A percentile compares a stretch with the other conserved stretches of the same genome.
phyloP scores from a whole-genome alignment of 2,888 invertebrate genomes.

The Agriopis aurantiaria region DNA sequence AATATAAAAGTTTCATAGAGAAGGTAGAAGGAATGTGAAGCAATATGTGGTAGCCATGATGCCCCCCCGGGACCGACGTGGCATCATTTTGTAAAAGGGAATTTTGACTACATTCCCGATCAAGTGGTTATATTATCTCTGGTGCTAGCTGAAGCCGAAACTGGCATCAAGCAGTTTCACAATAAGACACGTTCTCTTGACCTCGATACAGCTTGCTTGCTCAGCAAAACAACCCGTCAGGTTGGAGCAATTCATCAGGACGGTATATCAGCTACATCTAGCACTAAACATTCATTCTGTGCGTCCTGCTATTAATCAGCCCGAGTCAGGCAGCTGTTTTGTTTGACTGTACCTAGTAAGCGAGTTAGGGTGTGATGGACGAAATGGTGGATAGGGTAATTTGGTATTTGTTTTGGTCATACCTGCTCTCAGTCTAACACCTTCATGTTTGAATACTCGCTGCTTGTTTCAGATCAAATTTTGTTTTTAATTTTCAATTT shows the following conservation, averaged over 20 bases:
- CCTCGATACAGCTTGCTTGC: constrained; percentile 10
- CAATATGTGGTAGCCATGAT: too few relatives aligned
- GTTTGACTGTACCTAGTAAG: constrained; percentile 64
- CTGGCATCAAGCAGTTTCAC: background rate
- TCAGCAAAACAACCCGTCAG: constrained; percentile 22
- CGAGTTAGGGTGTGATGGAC: constrained; percentile 20
- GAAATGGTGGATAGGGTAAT: constrained; percentile 24
- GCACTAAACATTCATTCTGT: constrained; percentile 74
- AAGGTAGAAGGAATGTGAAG: too few relatives aligned
- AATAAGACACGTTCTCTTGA: background rate
- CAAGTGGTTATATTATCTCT: too few relatives aligned
- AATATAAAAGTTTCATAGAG: too few relatives aligned
- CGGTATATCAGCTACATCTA: constrained; percentile 57
- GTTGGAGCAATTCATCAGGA: constrained; percentile 36
- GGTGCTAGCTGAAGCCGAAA: background rate
- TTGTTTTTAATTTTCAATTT: too few relatives aligned
- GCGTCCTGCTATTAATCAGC: constrained; percentile 80
- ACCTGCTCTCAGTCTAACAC: too few relatives aligned
- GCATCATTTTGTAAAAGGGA: too few relatives aligned
- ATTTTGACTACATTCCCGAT: too few relatives aligned
- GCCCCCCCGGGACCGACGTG: too few relatives aligned
- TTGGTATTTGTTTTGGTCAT: background rate
- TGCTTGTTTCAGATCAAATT: too few relatives aligned
- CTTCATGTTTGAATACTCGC: too few relatives aligned
- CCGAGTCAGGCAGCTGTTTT: constrained; percentile 70